Conservation (phyloP, 2,113 vertebrate genomes). For the Pandion haliaetus region DNA sequence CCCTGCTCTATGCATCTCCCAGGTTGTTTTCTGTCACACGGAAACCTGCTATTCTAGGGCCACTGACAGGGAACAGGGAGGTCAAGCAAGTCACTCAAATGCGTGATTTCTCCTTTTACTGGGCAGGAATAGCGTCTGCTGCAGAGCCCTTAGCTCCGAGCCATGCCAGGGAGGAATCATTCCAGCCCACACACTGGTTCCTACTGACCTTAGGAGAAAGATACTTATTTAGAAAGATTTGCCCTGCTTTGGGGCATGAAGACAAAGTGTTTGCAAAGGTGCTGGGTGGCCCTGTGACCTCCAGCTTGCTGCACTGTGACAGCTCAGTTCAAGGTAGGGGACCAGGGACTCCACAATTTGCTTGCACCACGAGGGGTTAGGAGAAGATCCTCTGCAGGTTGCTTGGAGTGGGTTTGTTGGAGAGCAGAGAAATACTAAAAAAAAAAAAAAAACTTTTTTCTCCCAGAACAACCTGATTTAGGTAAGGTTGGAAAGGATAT, state of each 20-base stretch:
- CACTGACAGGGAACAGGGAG: not conserved
- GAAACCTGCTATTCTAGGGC: not conserved
- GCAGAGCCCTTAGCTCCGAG: not conserved
- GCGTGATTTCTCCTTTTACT: not conserved
- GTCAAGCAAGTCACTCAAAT: not conserved
- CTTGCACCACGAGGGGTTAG: accelerated
- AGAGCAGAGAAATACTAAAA: not conserved
- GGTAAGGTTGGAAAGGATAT: not conserved
- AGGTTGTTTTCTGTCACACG: not conserved
- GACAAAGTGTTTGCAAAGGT: not conserved
- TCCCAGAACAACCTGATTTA: not conserved
- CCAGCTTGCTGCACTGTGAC: not conserved
- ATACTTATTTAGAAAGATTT: not conserved
- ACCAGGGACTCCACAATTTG: not conserved
- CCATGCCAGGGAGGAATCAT: not conserved
- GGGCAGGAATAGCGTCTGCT: not conserved
- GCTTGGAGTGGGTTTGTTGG: not conserved
- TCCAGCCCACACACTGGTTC: not conserved
- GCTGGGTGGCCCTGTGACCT: not conserved
- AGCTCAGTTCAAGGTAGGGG: not conserved
- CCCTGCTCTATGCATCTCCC: accelerated
- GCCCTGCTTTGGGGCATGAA: not conserved
- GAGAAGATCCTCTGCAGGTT: not conserved
- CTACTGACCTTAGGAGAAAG: not conserved
- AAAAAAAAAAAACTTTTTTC: not conserved